phyloP scores from a whole-genome alignment of 2,113 vertebrate genomes.

The Ochotona princeps region DNA sequence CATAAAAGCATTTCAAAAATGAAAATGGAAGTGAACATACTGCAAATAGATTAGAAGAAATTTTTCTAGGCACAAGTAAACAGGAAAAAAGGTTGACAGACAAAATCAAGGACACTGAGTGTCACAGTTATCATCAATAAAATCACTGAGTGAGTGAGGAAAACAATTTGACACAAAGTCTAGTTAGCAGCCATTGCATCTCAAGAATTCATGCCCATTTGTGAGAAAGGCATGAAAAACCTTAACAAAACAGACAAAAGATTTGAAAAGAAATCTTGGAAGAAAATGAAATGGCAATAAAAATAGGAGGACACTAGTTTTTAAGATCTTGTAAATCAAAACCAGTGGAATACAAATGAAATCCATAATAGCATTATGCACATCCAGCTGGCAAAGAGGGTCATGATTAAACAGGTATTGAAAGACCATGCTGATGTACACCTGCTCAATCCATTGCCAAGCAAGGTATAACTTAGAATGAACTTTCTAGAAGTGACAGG shows the following conservation, averaged over 20 bases:
- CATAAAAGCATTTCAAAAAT: background rate
- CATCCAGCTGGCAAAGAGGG: background rate
- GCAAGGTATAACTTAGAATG: rapidly evolving
- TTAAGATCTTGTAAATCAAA: background rate
- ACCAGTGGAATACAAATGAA: background rate
- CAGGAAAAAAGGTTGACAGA: background rate
- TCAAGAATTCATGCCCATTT: background rate
- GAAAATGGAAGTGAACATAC: background rate
- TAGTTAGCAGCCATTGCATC: background rate
- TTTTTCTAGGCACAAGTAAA: background rate
- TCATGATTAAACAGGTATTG: background rate
- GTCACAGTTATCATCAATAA: background rate
- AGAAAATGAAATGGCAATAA: background rate
- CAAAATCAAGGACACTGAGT: background rate
- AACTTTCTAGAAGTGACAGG: background rate
- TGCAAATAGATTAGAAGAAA: background rate
- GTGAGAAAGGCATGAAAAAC: background rate
- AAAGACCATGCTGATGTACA: background rate
- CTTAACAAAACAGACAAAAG: background rate
- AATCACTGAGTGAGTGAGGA: background rate
- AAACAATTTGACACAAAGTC: too few species aligned
- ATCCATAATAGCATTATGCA: background rate
- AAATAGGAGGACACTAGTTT: background rate
- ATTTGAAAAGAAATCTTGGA: background rate
- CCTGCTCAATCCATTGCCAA: too few species aligned